Base-by-base conservation (phyloP, 2,797 vertebrate species). In the Schizothorax lantsangensis region DNA sequence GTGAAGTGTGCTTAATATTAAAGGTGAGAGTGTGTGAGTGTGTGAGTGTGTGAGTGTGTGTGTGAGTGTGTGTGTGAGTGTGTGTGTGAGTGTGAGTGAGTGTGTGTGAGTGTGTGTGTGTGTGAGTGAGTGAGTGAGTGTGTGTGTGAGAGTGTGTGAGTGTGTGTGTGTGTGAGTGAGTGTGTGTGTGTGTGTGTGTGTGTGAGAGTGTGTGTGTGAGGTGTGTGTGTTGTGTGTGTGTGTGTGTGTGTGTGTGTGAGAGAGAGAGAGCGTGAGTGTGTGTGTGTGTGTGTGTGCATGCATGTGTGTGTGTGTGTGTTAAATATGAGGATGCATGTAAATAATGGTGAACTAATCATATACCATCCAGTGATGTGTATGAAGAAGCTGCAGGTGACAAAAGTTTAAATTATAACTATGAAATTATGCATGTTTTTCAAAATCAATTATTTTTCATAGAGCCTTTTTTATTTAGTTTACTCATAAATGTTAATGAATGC, bases 271-370 rank as follows among this genome's bases (percentile, higher is more conserved):
- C n/a, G n/a, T n/a, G n/a, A n/a, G n/a, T 38, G 38, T 6, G 5
- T 38, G 6, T 1, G 6, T 38, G 38, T 38, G 38, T 38, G 4
- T 38, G 38, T 38, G 38, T 6, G 5, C n/a, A n/a, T n/a, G n/a
- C n/a, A n/a, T 33, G 33, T 33, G 33, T 33, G 33, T 33, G 33
- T 30, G 30, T 11, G 43, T 43, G 9, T 43, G 43, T 57, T 30
- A 7, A 89, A 88, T 88, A 26, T 14, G 38, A 81, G 90, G 79
- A 45, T 49, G 38, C 38, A 30, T 80, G 30, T 77, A 21, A 57
- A 92, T 92, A 84, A 94, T 94, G 92, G 91, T 80, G 7, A 72
- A 72, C 38, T 7, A n/a, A 43, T n/a, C 11, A 72, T 11, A 21
- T 71, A 21, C 21, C 38, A 43, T 43, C 10, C 5, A 71, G 1